Base-by-base conservation (phyloP, 2,113 vertebrate species). In the Apistogramma diplotaenia region DNA sequence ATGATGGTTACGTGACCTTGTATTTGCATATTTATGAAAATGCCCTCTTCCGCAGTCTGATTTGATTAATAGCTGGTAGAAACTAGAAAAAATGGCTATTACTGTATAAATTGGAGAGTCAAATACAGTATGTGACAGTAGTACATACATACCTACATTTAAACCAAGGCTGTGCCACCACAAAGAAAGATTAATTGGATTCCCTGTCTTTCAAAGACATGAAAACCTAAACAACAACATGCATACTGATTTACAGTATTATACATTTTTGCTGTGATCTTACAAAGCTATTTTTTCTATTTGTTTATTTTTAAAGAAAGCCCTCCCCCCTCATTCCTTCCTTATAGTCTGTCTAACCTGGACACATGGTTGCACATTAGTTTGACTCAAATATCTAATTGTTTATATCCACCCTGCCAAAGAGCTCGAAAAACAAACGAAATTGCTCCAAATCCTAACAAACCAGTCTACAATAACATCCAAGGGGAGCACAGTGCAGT, bases 1-100 rank as follows among this genome's bases (percentile, higher is more conserved):
- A 72, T 62, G 67, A 70, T 23, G 78, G 87, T 75, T 58, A 59
- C 65, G 78, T 88, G 86, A 92, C 90, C 86, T 92, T 91, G 88
- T 87, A 91, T 94, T 93, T 94, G 93, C 92, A 94, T 94, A 94
- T 94, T 93, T 88, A 92, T 93, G 89, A 91, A 91, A 93, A 94
- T 91, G 90, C 89, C 90, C 91, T 91, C 89, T 87, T 85, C 84
- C 87, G 83, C 90, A 72, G 83, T 91, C 86, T 86, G 87, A 83
- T 91, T 93, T 91, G 92, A 92, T 92, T 93, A 87, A 89, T 89
- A 91, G 92, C 92, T 94, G 92, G 90, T 93, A 89, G 81, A 92
- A 93, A 92, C 85, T 92, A 89, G 88, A 90, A 88, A 88, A 91
- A 91, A 93, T 91, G 90, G 85, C 88, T 92, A 89, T 92, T 88